phyloP scores from a whole-genome alignment of 1,140 invertebrate species.

The Papilio aristodemus region DNA sequence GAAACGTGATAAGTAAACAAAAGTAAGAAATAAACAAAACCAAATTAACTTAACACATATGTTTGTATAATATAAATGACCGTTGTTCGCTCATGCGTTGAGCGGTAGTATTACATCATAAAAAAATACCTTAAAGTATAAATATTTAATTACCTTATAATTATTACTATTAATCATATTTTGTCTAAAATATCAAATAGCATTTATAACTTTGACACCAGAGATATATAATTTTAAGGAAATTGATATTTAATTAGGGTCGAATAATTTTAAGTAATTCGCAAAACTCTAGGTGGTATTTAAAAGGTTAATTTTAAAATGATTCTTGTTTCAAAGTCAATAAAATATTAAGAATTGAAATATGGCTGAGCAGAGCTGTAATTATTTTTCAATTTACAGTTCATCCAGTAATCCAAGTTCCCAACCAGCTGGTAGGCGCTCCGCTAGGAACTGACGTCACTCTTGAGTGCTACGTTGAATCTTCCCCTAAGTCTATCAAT shows the following conservation, averaged over 20 bases:
- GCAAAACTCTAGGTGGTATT: constrained; percentile 7
- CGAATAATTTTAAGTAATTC: not conserved
- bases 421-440: constrained; percentile 93
- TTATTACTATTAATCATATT: not conserved
- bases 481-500: constrained; percentile 93
- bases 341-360: constrained; percentile 10
- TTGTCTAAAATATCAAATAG: constrained; percentile 26
- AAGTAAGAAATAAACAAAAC: no score
- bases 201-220: not conserved
- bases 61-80: no score
- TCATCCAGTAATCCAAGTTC: constrained; percentile 92
- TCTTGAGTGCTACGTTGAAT: constrained; percentile 94
- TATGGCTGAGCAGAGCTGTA: not conserved
- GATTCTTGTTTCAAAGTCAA: constrained; percentile 12
- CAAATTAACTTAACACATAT: no score
- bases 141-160: not conserved
- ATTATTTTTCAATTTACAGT: constrained; percentile 81
- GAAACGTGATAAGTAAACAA: no score
- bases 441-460: constrained; percentile 92
- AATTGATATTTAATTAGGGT: constrained; percentile 21
- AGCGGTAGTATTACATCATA: no score
- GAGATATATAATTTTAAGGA: not conserved
- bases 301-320: constrained; percentile 17
- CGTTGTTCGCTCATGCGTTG: no score
- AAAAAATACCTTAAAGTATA: no score